Conservation (phyloP, 2,797 vertebrate species). For the Premnoplex brunnescens region DNA sequence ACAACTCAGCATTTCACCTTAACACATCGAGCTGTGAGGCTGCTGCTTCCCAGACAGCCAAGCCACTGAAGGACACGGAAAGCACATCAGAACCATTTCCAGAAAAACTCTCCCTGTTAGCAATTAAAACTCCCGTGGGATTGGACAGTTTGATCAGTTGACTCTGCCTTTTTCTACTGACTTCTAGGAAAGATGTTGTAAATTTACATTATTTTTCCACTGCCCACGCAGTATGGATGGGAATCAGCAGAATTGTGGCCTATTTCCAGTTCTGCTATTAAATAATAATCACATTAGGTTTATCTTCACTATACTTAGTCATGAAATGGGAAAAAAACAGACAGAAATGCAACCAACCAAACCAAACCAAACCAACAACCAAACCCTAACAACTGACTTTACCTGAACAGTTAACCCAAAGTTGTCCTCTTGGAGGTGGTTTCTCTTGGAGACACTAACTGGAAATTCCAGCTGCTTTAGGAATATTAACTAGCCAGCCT, state of each 20-base stretch:
- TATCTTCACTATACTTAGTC: background rate
- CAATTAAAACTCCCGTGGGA: background rate
- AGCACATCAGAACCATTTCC: background rate
- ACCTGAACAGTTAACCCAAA: background rate
- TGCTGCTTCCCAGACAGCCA: background rate
- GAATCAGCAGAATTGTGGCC: background rate
- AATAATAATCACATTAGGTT: background rate
- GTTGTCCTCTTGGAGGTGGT: background rate
- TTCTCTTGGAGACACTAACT: background rate
- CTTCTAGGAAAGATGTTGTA: background rate
- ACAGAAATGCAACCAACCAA: background rate
- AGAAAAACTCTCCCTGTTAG: background rate
- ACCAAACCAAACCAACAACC: background rate
- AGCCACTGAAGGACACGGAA: background rate
- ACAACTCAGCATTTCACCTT: background rate
- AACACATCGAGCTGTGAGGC: fast-evolving
- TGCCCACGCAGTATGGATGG: background rate
- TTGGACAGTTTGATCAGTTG: background rate
- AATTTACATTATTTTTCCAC: background rate
- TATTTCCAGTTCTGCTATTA: background rate
- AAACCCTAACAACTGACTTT: background rate
- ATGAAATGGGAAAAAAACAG: background rate
- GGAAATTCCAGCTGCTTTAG: background rate
- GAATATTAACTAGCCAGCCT: background rate
- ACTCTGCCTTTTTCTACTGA: background rate